Evolutionary conservation across 2,888 invertebrate species (phyloP).

Genomic region (Linnaemya tessellans): DNA sequence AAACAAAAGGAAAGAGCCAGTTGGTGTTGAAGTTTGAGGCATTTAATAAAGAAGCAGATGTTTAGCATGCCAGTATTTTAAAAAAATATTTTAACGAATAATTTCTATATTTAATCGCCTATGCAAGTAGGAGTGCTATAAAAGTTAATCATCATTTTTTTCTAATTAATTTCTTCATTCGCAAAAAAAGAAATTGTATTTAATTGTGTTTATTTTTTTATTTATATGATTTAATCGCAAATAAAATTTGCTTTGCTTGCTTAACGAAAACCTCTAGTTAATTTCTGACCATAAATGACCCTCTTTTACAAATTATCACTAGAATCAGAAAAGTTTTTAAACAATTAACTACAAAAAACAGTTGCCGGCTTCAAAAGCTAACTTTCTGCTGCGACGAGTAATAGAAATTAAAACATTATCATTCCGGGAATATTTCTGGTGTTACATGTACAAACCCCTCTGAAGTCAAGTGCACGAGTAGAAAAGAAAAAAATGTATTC

Average conservation of each 20-base stretch:
- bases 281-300: constrained; percentile 43
- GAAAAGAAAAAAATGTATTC: constrained; percentile 27
- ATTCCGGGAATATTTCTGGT: constrained; percentile 64
- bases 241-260: constrained; percentile 6
- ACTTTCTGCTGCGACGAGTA: neutral
- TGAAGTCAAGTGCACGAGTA: neutral
- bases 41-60: constrained; percentile 52
- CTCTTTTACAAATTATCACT: constrained; percentile 44
- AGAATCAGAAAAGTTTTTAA: constrained; percentile 14
- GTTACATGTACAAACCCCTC: neutral
- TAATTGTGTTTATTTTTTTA: neutral
- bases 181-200: no score
- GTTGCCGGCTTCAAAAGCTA: neutral
- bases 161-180: no score
- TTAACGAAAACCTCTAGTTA: neutral
- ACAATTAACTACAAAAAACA: constrained; percentile 22
- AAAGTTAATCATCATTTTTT: no score
- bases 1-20: constrained; percentile 56
- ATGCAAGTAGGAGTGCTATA: no score
- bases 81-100: neutral
- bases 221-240: constrained; percentile 21
- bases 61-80: neutral
- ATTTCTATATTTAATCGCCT: no score
- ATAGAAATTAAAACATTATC: constrained; percentile 69
- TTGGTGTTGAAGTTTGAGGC: constrained; percentile 26